Evolutionary conservation across 2,797 vertebrate genomes (phyloP).

Genomic region (Acrossocheilus wenchowensis): DNA sequence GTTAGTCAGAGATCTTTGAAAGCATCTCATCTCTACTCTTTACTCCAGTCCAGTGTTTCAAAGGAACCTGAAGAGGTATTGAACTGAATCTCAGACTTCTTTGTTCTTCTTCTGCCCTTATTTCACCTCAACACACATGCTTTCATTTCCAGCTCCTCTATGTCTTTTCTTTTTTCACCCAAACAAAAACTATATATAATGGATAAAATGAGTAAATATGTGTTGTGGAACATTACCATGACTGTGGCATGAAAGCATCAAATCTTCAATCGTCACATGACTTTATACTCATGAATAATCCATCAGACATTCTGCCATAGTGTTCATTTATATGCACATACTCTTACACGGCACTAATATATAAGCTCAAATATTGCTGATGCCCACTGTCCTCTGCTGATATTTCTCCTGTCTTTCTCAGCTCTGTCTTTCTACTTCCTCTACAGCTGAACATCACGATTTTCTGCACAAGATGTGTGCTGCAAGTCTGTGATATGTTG

Average conservation of each 20-base stretch:
- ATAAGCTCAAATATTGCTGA: constrained; percentile 16
- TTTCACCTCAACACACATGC: neutral
- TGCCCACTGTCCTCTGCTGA: neutral
- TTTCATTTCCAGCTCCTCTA: neutral
- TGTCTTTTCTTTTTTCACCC: neutral
- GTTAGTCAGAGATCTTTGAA: neutral
- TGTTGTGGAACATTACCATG: neutral
- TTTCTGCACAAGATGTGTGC: neutral
- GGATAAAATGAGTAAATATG: neutral
- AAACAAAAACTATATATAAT: neutral
- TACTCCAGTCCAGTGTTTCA: neutral
- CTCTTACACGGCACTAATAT: constrained; percentile 13
- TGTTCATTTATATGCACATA: constrained; percentile 26
- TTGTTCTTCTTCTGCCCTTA: neutral
- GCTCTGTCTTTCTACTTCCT: neutral
- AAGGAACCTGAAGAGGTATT: neutral
- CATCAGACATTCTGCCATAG: constrained; percentile 10
- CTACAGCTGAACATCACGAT: neutral
- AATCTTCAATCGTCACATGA: neutral
- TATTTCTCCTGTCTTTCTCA: neutral
- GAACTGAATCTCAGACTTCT: neutral
- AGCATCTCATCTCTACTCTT: neutral
- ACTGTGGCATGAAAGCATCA: neutral
- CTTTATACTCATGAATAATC: constrained; percentile 15
- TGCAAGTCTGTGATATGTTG: too few relatives aligned